Percentiles rank a stretch among this genome's conserved stretches.
Conservation (phyloP, 2,797 vertebrate species). For the Onychomys arenicola region DNA sequence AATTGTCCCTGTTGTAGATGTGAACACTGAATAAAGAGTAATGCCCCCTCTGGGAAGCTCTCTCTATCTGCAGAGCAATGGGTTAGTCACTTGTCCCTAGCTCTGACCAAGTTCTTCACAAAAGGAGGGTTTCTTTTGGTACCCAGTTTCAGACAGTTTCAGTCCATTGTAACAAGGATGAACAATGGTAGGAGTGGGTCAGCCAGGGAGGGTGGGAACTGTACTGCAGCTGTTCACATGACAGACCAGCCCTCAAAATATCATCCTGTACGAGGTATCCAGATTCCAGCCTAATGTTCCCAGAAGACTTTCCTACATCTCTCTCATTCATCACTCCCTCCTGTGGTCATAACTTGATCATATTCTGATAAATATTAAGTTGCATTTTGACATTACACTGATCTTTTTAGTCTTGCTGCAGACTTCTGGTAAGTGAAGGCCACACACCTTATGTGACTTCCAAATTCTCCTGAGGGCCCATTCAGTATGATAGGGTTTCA, state of each 20-base stretch:
- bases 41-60: not conserved
- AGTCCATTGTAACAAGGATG: not conserved
- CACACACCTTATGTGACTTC: not conserved
- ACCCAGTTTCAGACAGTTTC: not conserved
- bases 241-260: not conserved
- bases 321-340: not conserved
- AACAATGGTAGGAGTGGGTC: not conserved
- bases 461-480: not conserved
- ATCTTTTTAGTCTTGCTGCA: not conserved
- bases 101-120: not conserved
- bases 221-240: not conserved
- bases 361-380: not conserved
- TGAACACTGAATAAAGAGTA: not conserved
- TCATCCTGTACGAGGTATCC: not conserved
- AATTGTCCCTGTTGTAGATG: not conserved
- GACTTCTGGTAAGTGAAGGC: not conserved
- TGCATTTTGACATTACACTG: not conserved
- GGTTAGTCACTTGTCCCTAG: not conserved
- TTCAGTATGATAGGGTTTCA: not conserved
- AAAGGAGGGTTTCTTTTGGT: not conserved
- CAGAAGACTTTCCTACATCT: not conserved
- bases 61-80: not conserved
- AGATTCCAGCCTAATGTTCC: not conserved
- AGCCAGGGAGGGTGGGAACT: fast-evolving
- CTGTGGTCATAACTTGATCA: not conserved